Base-by-base conservation (phyloP, 1,140 invertebrate genomes). In the Trichoplusia ni region DNA sequence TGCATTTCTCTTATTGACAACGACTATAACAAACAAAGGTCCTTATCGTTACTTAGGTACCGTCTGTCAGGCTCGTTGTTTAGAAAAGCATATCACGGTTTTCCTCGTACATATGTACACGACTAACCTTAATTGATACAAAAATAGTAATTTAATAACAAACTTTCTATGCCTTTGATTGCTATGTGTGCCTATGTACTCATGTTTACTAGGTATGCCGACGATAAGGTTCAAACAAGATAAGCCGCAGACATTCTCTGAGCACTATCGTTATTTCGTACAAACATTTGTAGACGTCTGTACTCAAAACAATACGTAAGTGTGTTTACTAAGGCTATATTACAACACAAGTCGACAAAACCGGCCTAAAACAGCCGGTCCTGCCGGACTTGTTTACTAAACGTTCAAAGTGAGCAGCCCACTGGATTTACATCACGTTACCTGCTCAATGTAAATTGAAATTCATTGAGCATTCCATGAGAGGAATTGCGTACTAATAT, bases 341-440 rank as follows among this genome's bases (percentile, higher is more conserved):
- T 14, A 23, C 35, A 27, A 23, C n/a, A 35, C 21, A 8, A 14
- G 21, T n/a, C 21, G 9, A n/a, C n/a, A n/a, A n/a, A n/a, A n/a
- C n/a, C n/a, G n/a, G 23, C n/a, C 51, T 40, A 18, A 47, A 47
- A 14, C 23, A 6, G 33, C n/a, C 19, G 27, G 51, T 27, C 18
- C 4, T n/a, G 4, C 47, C 37, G 38, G 25, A 40, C 21, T 16
- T 56, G 38, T 59, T 29, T 44, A 59, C 38, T 29, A 31, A 29
- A 18, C 35, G 35, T 59, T 59, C 40, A 23, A 44, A 59, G 25
- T 16, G 38, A 27, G 13, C 40, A 31, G 54, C 14, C 23, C 70
- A 77, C 47, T 77, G 75, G 74, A 67, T 69, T 75, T 69, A 64
- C 67, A 76, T 69, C 65, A 18, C 53, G 46, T 64, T 73, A 64